Conservation (phyloP, 2,888 invertebrate genomes). For the Pseudeuparius sepicola region DNA sequence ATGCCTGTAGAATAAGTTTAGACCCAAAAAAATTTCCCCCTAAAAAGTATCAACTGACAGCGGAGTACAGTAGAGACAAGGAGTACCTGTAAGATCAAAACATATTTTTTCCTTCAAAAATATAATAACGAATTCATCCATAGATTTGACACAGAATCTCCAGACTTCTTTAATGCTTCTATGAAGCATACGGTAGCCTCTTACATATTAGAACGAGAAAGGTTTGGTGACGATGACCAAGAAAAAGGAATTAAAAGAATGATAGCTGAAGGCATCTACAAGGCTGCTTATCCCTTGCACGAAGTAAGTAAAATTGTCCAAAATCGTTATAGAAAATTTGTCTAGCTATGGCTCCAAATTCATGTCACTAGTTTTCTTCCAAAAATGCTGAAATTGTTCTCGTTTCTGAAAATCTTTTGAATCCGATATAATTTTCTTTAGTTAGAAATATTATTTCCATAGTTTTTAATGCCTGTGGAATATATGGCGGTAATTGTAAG, state of each 20-base stretch:
- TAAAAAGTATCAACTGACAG: conserved; percentile 52
- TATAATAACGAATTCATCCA: conserved; percentile 14
- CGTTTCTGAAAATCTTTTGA: too few species aligned
- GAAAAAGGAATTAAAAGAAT: conserved; percentile 59
- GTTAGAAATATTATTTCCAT: too few species aligned
- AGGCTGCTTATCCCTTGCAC: conserved; percentile 65
- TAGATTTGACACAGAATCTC: conserved; percentile 55
- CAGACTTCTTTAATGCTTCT: conserved; percentile 58
- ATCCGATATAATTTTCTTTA: too few species aligned
- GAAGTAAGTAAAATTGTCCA: conserved; percentile 58
- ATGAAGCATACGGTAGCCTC: conserved; percentile 59
- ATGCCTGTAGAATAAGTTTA: conserved; percentile 44
- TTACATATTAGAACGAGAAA: conserved; percentile 64
- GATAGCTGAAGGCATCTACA: conserved; percentile 52
- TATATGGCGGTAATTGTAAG: too few species aligned
- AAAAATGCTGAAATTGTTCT: too few species aligned
- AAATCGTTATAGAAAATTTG: background rate
- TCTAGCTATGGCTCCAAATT: too few species aligned
- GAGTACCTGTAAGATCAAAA: conserved; percentile 52
- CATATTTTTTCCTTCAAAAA: conserved; percentile 6
- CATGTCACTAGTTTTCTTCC: too few species aligned
- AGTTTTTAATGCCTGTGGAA: too few species aligned
- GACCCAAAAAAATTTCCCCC: conserved; percentile 52
- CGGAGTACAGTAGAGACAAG: conserved; percentile 60
- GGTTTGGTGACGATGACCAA: conserved; percentile 48